Conservation (phyloP, 2,888 invertebrate species). For the Drosophila anceps region DNA sequence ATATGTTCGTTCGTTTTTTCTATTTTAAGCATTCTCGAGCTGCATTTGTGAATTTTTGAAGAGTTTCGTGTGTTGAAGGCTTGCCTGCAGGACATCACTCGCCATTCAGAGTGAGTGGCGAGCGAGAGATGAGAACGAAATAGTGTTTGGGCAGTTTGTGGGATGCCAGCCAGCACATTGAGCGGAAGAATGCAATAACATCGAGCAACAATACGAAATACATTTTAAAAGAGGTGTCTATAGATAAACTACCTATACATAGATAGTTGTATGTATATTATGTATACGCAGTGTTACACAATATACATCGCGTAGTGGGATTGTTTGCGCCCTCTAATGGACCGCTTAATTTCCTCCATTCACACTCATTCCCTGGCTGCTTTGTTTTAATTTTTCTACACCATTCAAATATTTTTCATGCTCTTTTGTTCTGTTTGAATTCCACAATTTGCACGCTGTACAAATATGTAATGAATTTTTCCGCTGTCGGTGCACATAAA, state of each 20-base stretch:
- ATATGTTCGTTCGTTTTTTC: conserved; percentile 2
- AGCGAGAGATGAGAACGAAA: conserved; percentile 14
- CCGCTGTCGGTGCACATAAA: conserved; percentile 71
- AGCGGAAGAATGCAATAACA: conserved; percentile 73
- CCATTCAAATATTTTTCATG: conserved; percentile 51
- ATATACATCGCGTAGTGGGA: neutral
- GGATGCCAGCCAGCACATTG: conserved; percentile 43
- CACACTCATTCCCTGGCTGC: conserved; percentile 23
- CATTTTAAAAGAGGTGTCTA: conserved; percentile 25
- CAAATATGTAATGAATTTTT: conserved; percentile 79
- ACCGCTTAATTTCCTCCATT: conserved; percentile 32
- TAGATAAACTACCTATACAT: neutral
- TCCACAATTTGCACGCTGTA: conserved; percentile 65
- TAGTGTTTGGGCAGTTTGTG: conserved; percentile 9
- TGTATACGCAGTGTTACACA: conserved; percentile 13
- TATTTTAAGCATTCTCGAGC: conserved; percentile 15
- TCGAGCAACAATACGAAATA: conserved; percentile 38
- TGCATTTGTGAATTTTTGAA: conserved; percentile 61
- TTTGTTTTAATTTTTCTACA: conserved; percentile 35
- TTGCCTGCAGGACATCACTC: conserved; percentile 76
- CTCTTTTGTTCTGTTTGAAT: conserved; percentile 59
- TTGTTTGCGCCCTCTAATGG: conserved; percentile 26
- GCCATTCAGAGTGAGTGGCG: conserved; percentile 45
- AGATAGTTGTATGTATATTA: neutral
- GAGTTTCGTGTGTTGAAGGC: conserved; percentile 67